These are phyloP conservation scores for Spinibarbus caldwelli DNA, from an alignment of 2,797 vertebrate genomes.

Conservation along the genomic window DNA sequence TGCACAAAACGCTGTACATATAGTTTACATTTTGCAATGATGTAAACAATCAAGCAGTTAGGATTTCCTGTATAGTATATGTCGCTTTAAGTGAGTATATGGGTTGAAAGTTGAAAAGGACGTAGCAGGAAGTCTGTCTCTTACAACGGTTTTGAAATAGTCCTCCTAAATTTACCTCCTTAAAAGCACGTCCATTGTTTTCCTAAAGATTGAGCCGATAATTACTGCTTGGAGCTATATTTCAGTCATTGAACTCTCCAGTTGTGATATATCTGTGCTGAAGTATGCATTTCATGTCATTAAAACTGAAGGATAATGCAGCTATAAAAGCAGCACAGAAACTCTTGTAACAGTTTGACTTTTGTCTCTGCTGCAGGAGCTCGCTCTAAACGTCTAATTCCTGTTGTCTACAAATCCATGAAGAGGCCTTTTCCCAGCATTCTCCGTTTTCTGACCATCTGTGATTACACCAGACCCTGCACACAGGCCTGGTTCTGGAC, in stretches of 20 bases:
- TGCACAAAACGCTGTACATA: not conserved
- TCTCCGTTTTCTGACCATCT: constrained; percentile 91
- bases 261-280: not conserved
- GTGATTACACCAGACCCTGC: constrained; percentile 93
- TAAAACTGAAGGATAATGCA: not conserved
- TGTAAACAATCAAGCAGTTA: not conserved
- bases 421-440: constrained; percentile 92
- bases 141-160: not conserved
- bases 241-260: not conserved
- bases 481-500: constrained; percentile 95
- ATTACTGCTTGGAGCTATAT: not conserved
- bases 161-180: not conserved
- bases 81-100: not conserved
- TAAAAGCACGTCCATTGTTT: not conserved
- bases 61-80: not conserved
- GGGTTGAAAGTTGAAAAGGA: not conserved
- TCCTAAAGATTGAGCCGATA: not conserved
- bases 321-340: not conserved
- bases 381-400: constrained; percentile 89
- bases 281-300: not conserved
- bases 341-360: not conserved
- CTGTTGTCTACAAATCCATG: constrained; percentile 92
- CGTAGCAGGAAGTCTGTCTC: not conserved
- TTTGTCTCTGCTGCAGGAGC: constrained; percentile 78
- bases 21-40: not conserved